Evolutionary conservation across 2,888 invertebrate genomes (phyloP).

Genomic region (Lutraria lutraria): DNA sequence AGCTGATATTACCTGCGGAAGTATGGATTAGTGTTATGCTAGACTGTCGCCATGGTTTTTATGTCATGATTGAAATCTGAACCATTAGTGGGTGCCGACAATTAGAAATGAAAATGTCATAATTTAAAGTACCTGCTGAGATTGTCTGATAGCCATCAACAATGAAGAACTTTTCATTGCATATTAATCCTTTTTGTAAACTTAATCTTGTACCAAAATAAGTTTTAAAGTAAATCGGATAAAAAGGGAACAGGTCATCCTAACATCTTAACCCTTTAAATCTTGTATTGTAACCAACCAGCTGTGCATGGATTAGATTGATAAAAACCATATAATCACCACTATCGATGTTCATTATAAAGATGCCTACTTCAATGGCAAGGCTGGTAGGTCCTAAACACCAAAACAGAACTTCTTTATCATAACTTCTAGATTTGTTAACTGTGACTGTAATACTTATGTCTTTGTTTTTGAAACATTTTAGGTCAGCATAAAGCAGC

Average conservation of each 20-base stretch:
- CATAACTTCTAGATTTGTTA: neutral
- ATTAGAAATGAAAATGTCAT: constrained; percentile 28
- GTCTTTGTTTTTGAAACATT: constrained; percentile 41
- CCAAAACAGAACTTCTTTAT: neutral
- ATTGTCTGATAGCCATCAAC: constrained; percentile 16
- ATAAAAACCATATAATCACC: neutral
- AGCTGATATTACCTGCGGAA: constrained; percentile 45
- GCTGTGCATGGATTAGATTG: neutral
- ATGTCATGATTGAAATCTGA: constrained; percentile 23
- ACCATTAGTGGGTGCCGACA: neutral
- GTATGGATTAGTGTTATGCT: constrained; percentile 35
- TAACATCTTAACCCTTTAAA: constrained; percentile 22
- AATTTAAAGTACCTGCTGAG: constrained; percentile 12
- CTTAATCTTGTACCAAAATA: constrained; percentile 36
- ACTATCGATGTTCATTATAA: neutral
- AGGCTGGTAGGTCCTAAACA: neutral
- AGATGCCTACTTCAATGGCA: neutral
- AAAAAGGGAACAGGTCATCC: constrained; percentile 27
- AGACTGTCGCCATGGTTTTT: constrained; percentile 27
- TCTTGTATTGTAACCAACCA: neutral
- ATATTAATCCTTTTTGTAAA: constrained; percentile 32
- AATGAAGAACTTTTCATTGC: constrained; percentile 32
- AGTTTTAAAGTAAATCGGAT: constrained; percentile 36
- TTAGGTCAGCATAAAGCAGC: constrained; percentile 77
- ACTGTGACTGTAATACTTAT: neutral